These are phyloP conservation scores for Myioborus melanocephalus DNA, from an alignment of 2,797 vertebrate species.

Conservation along the genomic window DNA sequence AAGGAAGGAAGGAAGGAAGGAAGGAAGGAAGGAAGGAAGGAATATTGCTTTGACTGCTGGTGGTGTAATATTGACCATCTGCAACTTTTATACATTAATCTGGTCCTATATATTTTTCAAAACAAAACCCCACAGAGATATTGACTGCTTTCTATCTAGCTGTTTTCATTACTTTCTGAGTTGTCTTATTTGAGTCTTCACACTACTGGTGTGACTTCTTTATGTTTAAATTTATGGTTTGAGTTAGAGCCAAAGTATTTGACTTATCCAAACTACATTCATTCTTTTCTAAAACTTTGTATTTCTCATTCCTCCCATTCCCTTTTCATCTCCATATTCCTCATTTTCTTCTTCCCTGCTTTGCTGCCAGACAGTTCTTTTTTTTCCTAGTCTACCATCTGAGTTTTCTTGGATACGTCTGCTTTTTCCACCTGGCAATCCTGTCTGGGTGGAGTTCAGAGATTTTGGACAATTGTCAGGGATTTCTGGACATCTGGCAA, in stretches of 20 bases:
- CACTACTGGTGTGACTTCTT: neutral
- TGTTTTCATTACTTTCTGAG: slow-evolving; percentile 2
- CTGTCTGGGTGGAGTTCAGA: slow-evolving; percentile 11
- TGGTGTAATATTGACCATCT: slow-evolving; percentile 34
- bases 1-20: too few species aligned
- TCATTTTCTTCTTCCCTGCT: neutral
- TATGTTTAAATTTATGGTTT: slow-evolving; percentile 13
- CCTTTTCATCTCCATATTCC: neutral
- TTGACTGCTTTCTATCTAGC: neutral
- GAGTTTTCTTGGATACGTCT: neutral
- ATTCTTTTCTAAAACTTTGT: slow-evolving; percentile 1
- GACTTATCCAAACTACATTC: neutral
- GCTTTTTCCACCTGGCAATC: slow-evolving; percentile 40
- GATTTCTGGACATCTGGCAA: slow-evolving; percentile 53
- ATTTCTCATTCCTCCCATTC: neutral
- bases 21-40: neutral
- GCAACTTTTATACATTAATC: slow-evolving; percentile 20
- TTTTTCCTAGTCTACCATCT: neutral
- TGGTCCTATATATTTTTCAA: slow-evolving; percentile 17
- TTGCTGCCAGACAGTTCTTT: neutral
- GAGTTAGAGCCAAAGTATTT: neutral
- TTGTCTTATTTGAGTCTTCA: neutral
- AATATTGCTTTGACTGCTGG: neutral
- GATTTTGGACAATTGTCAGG: neutral
- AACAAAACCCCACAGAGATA: neutral